phyloP scores from a whole-genome alignment of 2,888 invertebrate genomes.

The Limnephilus lunatus region DNA sequence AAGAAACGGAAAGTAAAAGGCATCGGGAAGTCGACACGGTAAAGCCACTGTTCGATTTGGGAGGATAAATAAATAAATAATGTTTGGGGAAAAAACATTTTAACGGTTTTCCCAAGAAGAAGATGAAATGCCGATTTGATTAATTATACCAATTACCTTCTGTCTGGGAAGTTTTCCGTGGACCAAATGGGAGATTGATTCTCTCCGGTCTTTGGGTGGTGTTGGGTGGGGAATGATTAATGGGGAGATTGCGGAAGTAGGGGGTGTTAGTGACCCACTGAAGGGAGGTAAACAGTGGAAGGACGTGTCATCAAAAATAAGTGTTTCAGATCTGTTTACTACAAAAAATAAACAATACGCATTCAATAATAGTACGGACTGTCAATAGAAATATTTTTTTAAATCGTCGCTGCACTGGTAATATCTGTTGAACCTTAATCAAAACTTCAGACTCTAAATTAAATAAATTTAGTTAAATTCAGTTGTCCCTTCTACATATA shows the following conservation, averaged over 20 bases:
- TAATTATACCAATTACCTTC: conserved; percentile 46
- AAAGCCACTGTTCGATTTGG: background rate
- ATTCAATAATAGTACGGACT: background rate
- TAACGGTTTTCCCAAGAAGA: background rate
- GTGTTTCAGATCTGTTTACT: background rate
- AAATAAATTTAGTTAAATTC: background rate
- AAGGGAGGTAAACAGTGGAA: background rate
- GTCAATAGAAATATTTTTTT: background rate
- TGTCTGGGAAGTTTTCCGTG: conserved; percentile 29
- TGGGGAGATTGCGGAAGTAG: background rate
- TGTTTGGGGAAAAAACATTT: background rate
- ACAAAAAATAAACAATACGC: background rate
- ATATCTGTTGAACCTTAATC: background rate
- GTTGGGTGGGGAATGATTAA: conserved; percentile 16
- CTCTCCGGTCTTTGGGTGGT: background rate
- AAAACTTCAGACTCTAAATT: background rate
- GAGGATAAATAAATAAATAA: conserved; percentile 15
- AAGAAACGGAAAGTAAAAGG: background rate
- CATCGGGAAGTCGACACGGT: background rate
- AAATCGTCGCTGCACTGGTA: background rate
- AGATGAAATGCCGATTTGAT: conserved; percentile 41
- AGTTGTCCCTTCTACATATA: background rate
- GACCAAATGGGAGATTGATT: conserved; percentile 37
- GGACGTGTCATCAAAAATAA: background rate
- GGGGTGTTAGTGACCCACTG: background rate